Evolutionary conservation across 2,888 invertebrate genomes (phyloP).

Genomic region (Sisyra nigra): DNA sequence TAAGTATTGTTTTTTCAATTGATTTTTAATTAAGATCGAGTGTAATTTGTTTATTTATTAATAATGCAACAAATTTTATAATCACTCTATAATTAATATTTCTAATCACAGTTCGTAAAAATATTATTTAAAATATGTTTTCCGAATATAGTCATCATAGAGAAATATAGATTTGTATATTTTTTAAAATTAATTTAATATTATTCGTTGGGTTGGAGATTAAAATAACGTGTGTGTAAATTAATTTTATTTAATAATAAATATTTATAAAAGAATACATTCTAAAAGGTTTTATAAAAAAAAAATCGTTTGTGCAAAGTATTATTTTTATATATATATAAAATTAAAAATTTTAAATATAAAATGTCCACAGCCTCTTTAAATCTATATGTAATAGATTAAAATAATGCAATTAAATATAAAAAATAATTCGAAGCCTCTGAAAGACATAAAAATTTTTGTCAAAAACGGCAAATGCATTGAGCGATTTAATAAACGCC

Average conservation of each 20-base stretch:
- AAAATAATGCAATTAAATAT: not conserved
- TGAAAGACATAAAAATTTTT: not conserved
- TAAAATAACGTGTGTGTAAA: no score
- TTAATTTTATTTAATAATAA: not conserved
- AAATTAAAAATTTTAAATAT: not conserved
- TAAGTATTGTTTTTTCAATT: no score
- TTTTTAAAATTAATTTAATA: no score
- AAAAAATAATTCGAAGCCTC: not conserved
- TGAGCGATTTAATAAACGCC: constrained; percentile 7
- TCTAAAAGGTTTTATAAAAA: not conserved
- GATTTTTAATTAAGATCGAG: no score
- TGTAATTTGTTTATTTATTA: no score
- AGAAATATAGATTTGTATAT: no score
- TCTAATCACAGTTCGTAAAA: no score
- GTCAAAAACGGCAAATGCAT: constrained; percentile 6
- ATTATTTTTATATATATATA: constrained; percentile 1
- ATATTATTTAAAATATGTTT: no score
- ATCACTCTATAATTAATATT: no score
- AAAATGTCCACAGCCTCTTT: not conserved
- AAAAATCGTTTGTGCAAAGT: not conserved
- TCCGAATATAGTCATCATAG: no score
- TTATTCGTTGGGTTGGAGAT: no score
- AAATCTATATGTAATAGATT: not conserved
- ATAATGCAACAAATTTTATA: no score
- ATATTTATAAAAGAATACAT: not conserved